Conservation (phyloP, 2,797 vertebrate species). For the Apogon talboti region DNA sequence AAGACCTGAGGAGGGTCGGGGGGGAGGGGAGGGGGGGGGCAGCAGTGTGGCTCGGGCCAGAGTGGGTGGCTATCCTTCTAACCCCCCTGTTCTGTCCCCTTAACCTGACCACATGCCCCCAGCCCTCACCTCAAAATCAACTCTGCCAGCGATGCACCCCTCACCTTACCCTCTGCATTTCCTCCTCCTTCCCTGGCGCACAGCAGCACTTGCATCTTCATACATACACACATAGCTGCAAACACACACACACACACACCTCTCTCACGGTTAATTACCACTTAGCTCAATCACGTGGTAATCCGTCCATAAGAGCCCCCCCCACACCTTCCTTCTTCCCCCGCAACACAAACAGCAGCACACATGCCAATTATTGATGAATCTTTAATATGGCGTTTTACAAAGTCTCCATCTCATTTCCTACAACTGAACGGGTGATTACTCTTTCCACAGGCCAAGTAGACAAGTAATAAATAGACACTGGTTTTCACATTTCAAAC, state of each 20-base stretch:
- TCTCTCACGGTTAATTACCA: slow-evolving; percentile 77
- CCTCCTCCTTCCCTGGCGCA: slow-evolving; percentile 30
- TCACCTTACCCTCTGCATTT: slow-evolving; percentile 27
- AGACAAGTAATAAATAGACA: slow-evolving; percentile 21
- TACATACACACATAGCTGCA: slow-evolving; percentile 31
- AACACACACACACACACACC: slow-evolving; percentile 50
- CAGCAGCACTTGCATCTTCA: slow-evolving; percentile 38
- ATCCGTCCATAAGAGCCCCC: slow-evolving; percentile 68
- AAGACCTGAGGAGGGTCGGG: slow-evolving; percentile 77
- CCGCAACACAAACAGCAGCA: slow-evolving; percentile 74
- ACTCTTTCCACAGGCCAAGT: slow-evolving; percentile 46
- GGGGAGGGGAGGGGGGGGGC: slow-evolving; percentile 57
- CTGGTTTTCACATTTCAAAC: slow-evolving; percentile 10
- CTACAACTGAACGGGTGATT: slow-evolving; percentile 69
- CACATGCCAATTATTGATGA: slow-evolving; percentile 84
- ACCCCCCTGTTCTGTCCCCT: slow-evolving; percentile 33
- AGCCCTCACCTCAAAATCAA: slow-evolving; percentile 76
- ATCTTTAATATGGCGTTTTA: slow-evolving; percentile 83
- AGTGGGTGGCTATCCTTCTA: slow-evolving; percentile 48
- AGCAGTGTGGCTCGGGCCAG: slow-evolving; percentile 43
- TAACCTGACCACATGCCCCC: slow-evolving; percentile 68
- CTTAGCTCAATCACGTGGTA: slow-evolving; percentile 78
- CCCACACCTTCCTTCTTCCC: slow-evolving; percentile 37
- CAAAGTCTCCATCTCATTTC: slow-evolving; percentile 79
- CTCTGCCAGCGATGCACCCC: slow-evolving; percentile 59